These are phyloP conservation scores for Acanthosepion lycidas DNA, from an alignment of 2,888 invertebrate species.

Conservation along the genomic window DNA sequence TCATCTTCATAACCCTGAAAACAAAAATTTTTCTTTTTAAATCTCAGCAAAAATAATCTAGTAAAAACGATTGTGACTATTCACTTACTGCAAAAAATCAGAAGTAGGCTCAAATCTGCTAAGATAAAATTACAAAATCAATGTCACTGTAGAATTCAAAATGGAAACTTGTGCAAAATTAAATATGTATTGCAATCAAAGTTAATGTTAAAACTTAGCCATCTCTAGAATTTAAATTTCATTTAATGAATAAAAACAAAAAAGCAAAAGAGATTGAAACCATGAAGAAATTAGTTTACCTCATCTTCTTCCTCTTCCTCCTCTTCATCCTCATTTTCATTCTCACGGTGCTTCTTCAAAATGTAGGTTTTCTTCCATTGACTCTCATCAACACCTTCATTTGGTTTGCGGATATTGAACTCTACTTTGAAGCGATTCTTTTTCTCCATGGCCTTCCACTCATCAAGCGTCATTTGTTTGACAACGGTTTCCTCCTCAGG, in stretches of 20 bases:
- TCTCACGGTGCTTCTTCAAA: constrained; percentile 79
- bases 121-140: no score
- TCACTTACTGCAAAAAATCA: no score
- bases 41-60: not conserved
- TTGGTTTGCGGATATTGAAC: constrained; percentile 93
- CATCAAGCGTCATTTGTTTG: constrained; percentile 92
- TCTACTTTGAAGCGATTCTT: constrained; percentile 86
- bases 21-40: no score
- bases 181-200: not conserved
- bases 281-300: not conserved
- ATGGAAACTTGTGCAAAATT: no score
- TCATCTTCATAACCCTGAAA: constrained; percentile 61
- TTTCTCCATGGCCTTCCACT: constrained; percentile 91
- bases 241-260: not conserved
- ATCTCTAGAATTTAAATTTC: not conserved
- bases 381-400: constrained; percentile 86
- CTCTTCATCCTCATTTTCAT: constrained; percentile 74
- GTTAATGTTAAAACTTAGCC: not conserved
- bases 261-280: no score
- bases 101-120: no score
- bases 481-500: constrained; percentile 82
- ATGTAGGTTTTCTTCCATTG: constrained; percentile 82
- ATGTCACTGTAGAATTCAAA: no score
- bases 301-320: constrained; percentile 76
- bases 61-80: no score